phyloP scores from a whole-genome alignment of 2,113 vertebrate genomes.

The Ellobius talpinus region DNA sequence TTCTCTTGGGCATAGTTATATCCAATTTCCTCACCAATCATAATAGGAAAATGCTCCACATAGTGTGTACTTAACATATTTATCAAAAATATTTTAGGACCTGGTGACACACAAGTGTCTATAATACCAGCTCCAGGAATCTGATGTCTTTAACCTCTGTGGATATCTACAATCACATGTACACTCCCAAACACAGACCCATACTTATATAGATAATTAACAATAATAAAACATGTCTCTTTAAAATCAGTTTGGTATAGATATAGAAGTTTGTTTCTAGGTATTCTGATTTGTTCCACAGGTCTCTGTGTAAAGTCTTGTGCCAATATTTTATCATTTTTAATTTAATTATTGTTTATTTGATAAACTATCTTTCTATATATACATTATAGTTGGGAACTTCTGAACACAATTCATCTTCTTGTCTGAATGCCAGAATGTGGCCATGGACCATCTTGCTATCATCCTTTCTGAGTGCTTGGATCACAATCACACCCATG shows the following conservation, averaged over 20 bases:
- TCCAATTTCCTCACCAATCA: too few species aligned
- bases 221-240: background rate
- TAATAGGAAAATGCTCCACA: background rate
- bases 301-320: background rate
- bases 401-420: background rate
- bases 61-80: background rate
- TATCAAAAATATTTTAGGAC: background rate
- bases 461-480: background rate
- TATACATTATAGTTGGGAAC: background rate
- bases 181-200: background rate
- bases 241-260: background rate
- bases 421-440: fast-evolving
- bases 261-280: background rate
- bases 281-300: background rate
- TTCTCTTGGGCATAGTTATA: background rate
- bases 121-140: background rate
- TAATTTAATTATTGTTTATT: background rate
- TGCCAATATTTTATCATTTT: background rate
- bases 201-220: background rate
- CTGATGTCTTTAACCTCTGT: background rate
- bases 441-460: background rate
- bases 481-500: background rate
- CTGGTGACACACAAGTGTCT: background rate
- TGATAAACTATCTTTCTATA: background rate
- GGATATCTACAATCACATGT: background rate